These are phyloP conservation scores for Ganaspis sp. DNA, from an alignment of 1,140 invertebrate species.

Conservation along the genomic window DNA sequence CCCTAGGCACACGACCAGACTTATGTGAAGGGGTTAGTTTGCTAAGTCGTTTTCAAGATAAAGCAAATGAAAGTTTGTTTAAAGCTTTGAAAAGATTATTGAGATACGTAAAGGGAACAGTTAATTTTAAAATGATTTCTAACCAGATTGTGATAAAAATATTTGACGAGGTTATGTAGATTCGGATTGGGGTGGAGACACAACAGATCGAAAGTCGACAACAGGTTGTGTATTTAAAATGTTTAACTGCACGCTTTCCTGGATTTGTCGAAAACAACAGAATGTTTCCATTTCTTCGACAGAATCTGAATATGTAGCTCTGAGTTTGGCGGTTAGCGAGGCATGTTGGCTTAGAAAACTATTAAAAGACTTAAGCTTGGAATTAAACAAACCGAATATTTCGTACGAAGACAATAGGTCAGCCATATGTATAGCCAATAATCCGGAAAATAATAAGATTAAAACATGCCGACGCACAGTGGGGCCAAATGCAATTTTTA, in stretches of 20 bases:
- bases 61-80: background rate
- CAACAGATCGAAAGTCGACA: background rate
- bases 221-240: constrained; percentile 1
- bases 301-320: constrained; percentile 60
- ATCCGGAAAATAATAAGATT: too few species aligned
- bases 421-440: too few species aligned
- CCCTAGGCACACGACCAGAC: background rate
- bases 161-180: background rate
- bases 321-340: constrained; percentile 44
- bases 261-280: constrained; percentile 55
- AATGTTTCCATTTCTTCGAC: constrained; percentile 50
- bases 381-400: too few species aligned
- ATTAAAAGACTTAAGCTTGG: constrained; percentile 21
- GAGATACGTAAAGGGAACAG: background rate
- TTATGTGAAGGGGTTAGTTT: background rate
- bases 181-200: constrained; percentile 22
- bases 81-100: background rate
- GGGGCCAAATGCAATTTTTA: too few species aligned
- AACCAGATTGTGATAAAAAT: background rate
- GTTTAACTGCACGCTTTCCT: constrained; percentile 36
- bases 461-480: too few species aligned
- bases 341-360: constrained; percentile 50
- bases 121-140: background rate
- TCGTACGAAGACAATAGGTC: too few species aligned
- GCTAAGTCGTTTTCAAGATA: background rate